A percentile compares a stretch with the other conserved stretches of the same genome.
These are phyloP conservation scores for Megaleporinus macrocephalus DNA, from an alignment of 2,113 vertebrate genomes.

Conservation along the genomic window DNA sequence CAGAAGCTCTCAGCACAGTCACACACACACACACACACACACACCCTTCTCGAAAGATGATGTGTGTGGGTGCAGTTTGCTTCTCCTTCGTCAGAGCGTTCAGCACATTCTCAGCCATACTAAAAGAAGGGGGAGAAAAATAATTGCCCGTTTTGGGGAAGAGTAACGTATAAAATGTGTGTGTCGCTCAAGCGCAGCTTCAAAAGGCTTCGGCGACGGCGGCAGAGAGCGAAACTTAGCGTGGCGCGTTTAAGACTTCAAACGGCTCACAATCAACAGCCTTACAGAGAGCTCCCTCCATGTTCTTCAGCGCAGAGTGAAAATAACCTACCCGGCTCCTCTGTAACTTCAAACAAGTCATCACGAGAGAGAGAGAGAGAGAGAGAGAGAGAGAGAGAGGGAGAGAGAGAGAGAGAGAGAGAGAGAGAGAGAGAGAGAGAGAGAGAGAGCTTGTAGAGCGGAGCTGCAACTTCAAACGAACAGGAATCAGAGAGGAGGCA, in stretches of 20 bases:
- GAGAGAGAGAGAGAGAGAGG: slow-evolving; percentile 37
- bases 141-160: slow-evolving; percentile 80
- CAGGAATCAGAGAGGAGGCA: slow-evolving; percentile 45
- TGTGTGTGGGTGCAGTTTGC: slow-evolving; percentile 44
- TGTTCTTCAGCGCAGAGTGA: slow-evolving; percentile 38
- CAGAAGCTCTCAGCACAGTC: not conserved
- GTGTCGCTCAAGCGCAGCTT: slow-evolving; percentile 75
- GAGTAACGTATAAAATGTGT: slow-evolving; percentile 74
- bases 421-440: slow-evolving; percentile 35
- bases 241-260: slow-evolving; percentile 81
- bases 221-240: slow-evolving; percentile 77
- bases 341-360: slow-evolving; percentile 57
- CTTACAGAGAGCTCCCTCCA: slow-evolving; percentile 61
- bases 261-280: slow-evolving; percentile 77
- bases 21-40: slow-evolving; percentile 1
- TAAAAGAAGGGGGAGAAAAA: slow-evolving; percentile 65
- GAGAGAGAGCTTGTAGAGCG: slow-evolving; percentile 18
- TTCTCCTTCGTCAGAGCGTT: slow-evolving; percentile 12
- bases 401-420: slow-evolving; percentile 44
- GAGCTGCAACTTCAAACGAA: slow-evolving; percentile 47
- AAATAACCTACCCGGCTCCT: slow-evolving; percentile 51
- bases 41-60: slow-evolving; percentile 22
- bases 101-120: slow-evolving; percentile 58
- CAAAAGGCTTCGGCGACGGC: slow-evolving; percentile 74
- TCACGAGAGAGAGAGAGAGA: slow-evolving; percentile 47